Conservation (phyloP, 2,888 invertebrate species). For the Drosophila algonquin region DNA sequence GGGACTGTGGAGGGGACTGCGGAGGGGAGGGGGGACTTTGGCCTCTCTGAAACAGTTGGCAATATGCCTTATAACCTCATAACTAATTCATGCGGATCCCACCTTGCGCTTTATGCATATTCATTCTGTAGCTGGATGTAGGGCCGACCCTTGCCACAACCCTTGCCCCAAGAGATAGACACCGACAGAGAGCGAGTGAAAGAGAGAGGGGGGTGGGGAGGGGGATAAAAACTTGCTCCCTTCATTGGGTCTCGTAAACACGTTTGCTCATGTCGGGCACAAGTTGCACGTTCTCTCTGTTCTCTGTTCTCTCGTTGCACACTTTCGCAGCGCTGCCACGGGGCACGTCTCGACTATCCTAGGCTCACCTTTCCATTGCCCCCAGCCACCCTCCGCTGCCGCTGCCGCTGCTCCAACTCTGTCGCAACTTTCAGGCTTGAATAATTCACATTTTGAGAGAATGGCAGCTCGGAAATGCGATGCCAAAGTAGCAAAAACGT, state of each 20-base stretch:
- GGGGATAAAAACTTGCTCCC: constrained; percentile 3
- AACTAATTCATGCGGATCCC: constrained; percentile 63
- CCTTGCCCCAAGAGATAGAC: not conserved
- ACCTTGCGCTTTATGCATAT: constrained; percentile 66
- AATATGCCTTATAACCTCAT: constrained; percentile 54
- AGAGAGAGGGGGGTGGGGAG: not conserved
- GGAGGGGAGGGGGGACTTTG: not conserved
- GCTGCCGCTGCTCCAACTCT: not conserved
- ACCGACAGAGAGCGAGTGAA: not conserved
- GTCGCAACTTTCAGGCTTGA: constrained; percentile 27
- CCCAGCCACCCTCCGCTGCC: not conserved
- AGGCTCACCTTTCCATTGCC: not conserved
- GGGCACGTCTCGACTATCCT: not conserved
- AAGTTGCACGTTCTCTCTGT: constrained; percentile 18
- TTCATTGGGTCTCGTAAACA: constrained; percentile 30
- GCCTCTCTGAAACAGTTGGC: constrained; percentile 33
- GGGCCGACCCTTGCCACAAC: not conserved
- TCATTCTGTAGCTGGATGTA: constrained; percentile 39
- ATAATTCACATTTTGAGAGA: constrained; percentile 22
- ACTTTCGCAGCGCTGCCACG: not conserved
- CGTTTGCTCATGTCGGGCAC: constrained; percentile 33
- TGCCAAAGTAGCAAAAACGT: not conserved
- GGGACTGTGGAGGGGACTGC: too few relatives aligned
- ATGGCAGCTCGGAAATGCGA: not conserved
- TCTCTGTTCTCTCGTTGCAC: not conserved